Base-by-base conservation (phyloP, 1,140 invertebrate genomes). In the Drosophila saltans region DNA sequence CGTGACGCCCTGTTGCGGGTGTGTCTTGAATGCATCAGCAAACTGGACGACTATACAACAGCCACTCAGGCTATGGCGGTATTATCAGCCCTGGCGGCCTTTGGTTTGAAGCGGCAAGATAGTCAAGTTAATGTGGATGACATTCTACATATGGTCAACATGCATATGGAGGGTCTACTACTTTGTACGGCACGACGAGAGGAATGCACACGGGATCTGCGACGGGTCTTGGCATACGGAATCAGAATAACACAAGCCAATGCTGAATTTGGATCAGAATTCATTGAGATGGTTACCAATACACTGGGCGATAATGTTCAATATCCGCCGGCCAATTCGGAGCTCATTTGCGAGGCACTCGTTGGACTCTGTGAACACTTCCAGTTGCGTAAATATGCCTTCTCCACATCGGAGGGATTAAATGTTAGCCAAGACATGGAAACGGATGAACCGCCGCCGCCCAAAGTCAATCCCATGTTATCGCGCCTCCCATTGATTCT, bases 11-110 rank as follows among this genome's bases (percentile, higher is more conserved):
- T 95, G 33, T 92, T 94, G 63, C 82, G 93, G 40, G 85, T 95
- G 1, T 94, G 94, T 75, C 86, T 92, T 1, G 93, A 93, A 72
- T 93, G 94, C 66, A 94, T 95, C 66, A 94, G 94, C 78, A 86
- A 86, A 40, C 94, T 95, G 6, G 93, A 93, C 26, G 93, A 96
- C 91, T 94, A 94, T 16, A 92, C 93, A 5, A 94, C 96, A 4
- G 94, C 95, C 26, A 94, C 95, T 2, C 95, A 96, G 92, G 94
- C 95, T 3, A 94, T 96, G 72, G 94, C 94, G 66, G 94, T 96
- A 71, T 92, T 96, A 9, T 93, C 95, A 1, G 93, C 95, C 76
- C 93, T 96, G 71, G 93, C 95, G n/a, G 94, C 95, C 66, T 96
- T 95, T 76, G 95, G 95, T 91, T 40, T 77, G 0, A 69, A 78